Conservation (phyloP, 1,140 invertebrate genomes). For the Oscheius sp. region DNA sequence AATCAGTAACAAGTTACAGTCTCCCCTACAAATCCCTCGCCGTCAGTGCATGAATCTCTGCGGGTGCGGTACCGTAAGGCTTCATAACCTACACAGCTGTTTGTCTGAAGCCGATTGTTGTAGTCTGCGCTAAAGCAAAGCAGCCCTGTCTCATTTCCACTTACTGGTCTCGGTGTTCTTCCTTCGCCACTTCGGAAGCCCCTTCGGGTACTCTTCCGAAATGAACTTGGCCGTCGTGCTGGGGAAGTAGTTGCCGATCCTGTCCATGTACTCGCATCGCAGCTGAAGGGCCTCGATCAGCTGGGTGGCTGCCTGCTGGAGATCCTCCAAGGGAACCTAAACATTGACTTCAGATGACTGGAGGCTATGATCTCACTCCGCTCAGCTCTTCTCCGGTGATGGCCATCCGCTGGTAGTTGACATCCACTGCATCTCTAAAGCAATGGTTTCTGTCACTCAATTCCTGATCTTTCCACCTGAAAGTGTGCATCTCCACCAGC, state of each 20-base stretch:
- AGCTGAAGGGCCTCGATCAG: slow-evolving; percentile 53
- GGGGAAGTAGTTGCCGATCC: slow-evolving; percentile 54
- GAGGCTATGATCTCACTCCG: slow-evolving; percentile 47
- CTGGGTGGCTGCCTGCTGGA: slow-evolving; percentile 47
- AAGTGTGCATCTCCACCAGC: slow-evolving; percentile 14
- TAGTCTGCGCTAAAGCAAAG: slow-evolving; percentile 1
- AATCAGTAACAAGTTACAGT: no score
- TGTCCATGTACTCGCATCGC: slow-evolving; percentile 57
- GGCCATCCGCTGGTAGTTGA: slow-evolving; percentile 61
- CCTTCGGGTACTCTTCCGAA: slow-evolving; percentile 50
- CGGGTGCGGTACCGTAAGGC: neutral
- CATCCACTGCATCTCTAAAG: slow-evolving; percentile 56
- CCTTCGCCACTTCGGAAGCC: slow-evolving; percentile 54
- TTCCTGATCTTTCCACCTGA: slow-evolving; percentile 11
- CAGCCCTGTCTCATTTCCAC: slow-evolving; percentile 19
- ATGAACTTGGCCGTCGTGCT: slow-evolving; percentile 54
- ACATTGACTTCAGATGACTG: slow-evolving; percentile 18
- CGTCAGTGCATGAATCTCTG: neutral
- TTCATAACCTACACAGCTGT: slow-evolving; percentile 30
- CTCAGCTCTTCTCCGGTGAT: slow-evolving; percentile 60
- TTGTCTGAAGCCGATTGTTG: slow-evolving; percentile 8
- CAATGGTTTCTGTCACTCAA: no score
- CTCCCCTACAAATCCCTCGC: no score
- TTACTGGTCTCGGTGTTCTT: slow-evolving; percentile 60
- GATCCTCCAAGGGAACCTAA: slow-evolving; percentile 57